A percentile compares a stretch with the other conserved stretches of the same genome.
These are phyloP conservation scores for Hemibagrus wyckioides DNA, from an alignment of 2,113 vertebrate genomes.

Conservation along the genomic window DNA sequence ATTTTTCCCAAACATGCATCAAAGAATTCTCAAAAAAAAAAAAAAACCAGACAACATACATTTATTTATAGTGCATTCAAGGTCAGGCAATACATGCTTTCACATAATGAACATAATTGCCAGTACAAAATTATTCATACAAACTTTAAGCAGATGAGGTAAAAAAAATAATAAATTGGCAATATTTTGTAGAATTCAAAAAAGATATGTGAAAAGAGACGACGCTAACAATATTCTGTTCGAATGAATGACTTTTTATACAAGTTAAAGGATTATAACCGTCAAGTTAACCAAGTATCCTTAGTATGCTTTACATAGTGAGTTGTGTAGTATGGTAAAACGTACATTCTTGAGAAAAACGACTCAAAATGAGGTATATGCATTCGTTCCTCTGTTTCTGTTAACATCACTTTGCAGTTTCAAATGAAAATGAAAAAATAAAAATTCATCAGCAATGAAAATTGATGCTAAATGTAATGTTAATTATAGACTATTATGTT, in stretches of 20 bases:
- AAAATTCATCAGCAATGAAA: background rate
- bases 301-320: background rate
- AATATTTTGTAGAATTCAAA: background rate
- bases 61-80: constrained; percentile 71
- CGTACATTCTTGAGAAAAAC: background rate
- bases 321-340: background rate
- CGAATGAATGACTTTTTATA: background rate
- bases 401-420: background rate
- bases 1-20: background rate
- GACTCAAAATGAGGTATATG: constrained; percentile 34
- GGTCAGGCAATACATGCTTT: constrained; percentile 61
- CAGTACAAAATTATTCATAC: constrained; percentile 22
- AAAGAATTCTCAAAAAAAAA: constrained; percentile 12
- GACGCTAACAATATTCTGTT: background rate
- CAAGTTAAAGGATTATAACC: background rate
- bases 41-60: constrained; percentile 18
- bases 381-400: background rate
- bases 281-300: background rate
- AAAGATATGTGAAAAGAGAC: background rate
- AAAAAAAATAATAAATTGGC: background rate
- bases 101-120: constrained; percentile 57
- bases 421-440: background rate
- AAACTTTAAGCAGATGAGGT: background rate
- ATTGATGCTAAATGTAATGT: background rate
- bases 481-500: background rate